phyloP scores from a whole-genome alignment of 2,113 vertebrate genomes.

The Nasalis larvatus region DNA sequence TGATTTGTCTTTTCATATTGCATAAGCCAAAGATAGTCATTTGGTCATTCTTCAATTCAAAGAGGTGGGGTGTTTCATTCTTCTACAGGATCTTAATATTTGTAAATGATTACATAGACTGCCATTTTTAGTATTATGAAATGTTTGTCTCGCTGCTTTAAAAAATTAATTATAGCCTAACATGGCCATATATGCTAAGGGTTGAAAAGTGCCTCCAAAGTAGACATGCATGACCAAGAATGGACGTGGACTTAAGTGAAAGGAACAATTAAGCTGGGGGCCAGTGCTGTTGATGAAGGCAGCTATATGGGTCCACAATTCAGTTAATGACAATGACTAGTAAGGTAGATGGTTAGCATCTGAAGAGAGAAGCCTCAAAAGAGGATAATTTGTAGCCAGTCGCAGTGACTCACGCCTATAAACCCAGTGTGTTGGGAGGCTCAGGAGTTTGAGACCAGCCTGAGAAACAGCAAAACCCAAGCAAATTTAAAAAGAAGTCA shows the following conservation, averaged over 20 bases:
- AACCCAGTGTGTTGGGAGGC: no score
- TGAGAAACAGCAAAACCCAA: no score
- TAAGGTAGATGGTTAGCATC: neutral
- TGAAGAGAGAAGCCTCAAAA: neutral
- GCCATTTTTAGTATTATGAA: neutral
- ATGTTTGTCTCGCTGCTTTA: neutral
- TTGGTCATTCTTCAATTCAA: neutral
- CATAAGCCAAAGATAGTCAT: neutral
- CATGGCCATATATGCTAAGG: neutral
- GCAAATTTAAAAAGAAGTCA: no score
- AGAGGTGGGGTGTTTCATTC: neutral
- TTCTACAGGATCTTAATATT: neutral
- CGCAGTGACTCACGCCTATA: no score
- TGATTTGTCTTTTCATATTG: neutral
- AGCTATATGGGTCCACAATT: neutral
- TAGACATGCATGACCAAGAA: neutral
- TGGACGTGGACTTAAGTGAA: neutral
- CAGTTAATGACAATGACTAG: neutral
- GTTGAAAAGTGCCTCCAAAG: neutral
- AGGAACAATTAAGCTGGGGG: neutral
- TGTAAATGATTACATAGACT: neutral
- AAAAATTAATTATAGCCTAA: neutral
- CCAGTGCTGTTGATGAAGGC: neutral
- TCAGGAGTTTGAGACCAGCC: no score
- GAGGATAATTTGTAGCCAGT: neutral